Evolutionary conservation across 1,140 invertebrate genomes (phyloP).

Genomic region (Magallana ariakensis): DNA sequence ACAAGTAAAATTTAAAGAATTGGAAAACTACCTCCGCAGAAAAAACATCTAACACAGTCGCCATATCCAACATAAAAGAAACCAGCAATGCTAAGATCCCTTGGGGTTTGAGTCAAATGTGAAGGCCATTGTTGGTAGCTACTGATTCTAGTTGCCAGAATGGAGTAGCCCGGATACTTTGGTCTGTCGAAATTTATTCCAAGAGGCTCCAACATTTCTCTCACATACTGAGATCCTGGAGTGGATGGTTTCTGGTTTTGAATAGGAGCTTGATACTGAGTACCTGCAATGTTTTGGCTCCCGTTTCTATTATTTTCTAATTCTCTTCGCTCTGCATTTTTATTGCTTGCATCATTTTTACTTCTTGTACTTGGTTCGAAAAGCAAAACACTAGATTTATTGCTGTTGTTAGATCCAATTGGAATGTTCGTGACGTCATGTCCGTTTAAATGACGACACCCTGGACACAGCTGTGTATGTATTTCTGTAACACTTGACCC

Average conservation of each 20-base stretch:
- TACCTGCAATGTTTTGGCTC: background rate
- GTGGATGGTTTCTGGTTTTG: background rate
- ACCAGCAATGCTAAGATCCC: constrained; percentile 15
- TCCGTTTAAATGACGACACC: constrained; percentile 12
- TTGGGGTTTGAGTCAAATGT: background rate
- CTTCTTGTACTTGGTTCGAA: background rate
- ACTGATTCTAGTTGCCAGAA: constrained; percentile 12
- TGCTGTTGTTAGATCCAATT: background rate
- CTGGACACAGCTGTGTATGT: constrained; percentile 19
- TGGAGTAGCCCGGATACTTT: constrained; percentile 13
- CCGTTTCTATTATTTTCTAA: too few relatives aligned
- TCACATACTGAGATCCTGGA: background rate
- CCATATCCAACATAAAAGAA: constrained; percentile 38
- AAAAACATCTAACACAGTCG: constrained; percentile 19
- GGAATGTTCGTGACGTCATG: constrained; percentile 26
- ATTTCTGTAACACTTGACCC: background rate
- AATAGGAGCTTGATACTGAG: too few relatives aligned
- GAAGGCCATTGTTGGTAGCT: constrained; percentile 22
- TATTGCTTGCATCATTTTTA: too few relatives aligned
- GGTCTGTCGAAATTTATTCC: constrained; percentile 8
- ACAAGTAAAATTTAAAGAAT: too few relatives aligned
- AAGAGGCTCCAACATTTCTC: background rate
- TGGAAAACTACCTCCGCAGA: background rate
- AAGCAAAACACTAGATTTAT: background rate
- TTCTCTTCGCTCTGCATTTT: background rate